Evolutionary conservation across 2,113 vertebrate species (phyloP).

Genomic region (Nesogale talazaci): DNA sequence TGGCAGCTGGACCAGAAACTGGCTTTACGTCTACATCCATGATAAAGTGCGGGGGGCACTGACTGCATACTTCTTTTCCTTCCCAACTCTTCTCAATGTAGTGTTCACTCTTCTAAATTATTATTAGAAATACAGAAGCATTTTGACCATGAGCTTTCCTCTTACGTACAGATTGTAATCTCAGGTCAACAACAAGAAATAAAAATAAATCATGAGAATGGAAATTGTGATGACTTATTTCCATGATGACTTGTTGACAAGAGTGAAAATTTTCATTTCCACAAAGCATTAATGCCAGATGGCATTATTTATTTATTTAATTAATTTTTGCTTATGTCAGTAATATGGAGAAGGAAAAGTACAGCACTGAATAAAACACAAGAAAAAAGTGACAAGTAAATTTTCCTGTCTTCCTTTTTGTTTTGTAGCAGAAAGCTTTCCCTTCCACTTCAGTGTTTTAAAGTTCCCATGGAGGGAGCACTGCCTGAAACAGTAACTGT

Average conservation of each 20-base stretch:
- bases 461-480: not conserved
- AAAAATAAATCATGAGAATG: slow-evolving; percentile 29
- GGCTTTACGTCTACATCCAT: not conserved
- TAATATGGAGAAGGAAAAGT: slow-evolving; percentile 45
- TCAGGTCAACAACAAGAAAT: slow-evolving; percentile 30
- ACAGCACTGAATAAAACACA: slow-evolving; percentile 2
- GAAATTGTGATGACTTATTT: not conserved
- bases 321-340: not conserved
- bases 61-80: not conserved
- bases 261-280: slow-evolving; percentile 50
- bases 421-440: not conserved
- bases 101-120: not conserved
- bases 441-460: slow-evolving; percentile 6
- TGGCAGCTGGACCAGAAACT: not conserved
- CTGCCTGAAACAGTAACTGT: not conserved
- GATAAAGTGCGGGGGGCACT: not conserved
- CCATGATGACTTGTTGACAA: slow-evolving; percentile 43
- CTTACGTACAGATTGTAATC: slow-evolving; percentile 48
- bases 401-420: not conserved
- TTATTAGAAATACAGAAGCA: slow-evolving; percentile 30
- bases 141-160: slow-evolving; percentile 1
- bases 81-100: not conserved
- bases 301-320: not conserved
- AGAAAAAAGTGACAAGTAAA: not conserved
- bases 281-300: slow-evolving; percentile 57